A percentile compares a stretch with the other conserved stretches of the same genome.
Conservation (phyloP, 2,888 invertebrate species). For the Dexiosoma caninum region DNA sequence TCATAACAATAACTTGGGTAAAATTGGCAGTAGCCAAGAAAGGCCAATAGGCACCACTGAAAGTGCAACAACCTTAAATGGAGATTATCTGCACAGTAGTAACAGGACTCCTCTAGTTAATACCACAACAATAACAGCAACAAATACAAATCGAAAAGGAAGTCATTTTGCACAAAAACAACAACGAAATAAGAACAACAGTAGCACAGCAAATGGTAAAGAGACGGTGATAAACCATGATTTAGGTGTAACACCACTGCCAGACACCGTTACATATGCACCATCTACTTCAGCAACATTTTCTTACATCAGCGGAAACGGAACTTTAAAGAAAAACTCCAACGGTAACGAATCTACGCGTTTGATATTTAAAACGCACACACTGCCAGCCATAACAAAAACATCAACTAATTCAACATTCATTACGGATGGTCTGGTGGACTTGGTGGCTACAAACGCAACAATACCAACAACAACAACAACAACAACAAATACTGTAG, state of each 20-base stretch:
- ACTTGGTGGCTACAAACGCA: constrained; percentile 14
- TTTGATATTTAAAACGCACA: constrained; percentile 45
- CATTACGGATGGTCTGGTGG: constrained; percentile 48
- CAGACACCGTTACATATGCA: constrained; percentile 50
- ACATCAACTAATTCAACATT: constrained; percentile 31
- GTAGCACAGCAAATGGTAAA: constrained; percentile 49
- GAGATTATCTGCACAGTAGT: constrained; percentile 29
- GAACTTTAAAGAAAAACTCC: constrained; percentile 36
- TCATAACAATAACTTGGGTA: constrained; percentile 47
- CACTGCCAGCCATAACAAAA: constrained; percentile 46
- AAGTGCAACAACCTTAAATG: constrained; percentile 60
- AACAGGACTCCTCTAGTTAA: background rate
- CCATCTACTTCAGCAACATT: constrained; percentile 24
- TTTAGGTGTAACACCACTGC: constrained; percentile 45
- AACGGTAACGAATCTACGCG: constrained; percentile 45
- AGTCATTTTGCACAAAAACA: constrained; percentile 45
- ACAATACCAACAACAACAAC: background rate
- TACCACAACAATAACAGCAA: constrained; percentile 21
- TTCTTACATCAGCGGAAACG: constrained; percentile 52
- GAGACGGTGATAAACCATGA: constrained; percentile 51
- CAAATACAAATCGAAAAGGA: constrained; percentile 39
- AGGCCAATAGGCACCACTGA: constrained; percentile 47
- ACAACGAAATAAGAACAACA: constrained; percentile 32
- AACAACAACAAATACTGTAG: constrained; percentile 3
- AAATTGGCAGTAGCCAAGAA: constrained; percentile 40